A percentile compares a stretch with the other conserved stretches of the same genome.
These are phyloP conservation scores for Micromys minutus DNA, from an alignment of 2,113 vertebrate genomes.

Conservation along the genomic window DNA sequence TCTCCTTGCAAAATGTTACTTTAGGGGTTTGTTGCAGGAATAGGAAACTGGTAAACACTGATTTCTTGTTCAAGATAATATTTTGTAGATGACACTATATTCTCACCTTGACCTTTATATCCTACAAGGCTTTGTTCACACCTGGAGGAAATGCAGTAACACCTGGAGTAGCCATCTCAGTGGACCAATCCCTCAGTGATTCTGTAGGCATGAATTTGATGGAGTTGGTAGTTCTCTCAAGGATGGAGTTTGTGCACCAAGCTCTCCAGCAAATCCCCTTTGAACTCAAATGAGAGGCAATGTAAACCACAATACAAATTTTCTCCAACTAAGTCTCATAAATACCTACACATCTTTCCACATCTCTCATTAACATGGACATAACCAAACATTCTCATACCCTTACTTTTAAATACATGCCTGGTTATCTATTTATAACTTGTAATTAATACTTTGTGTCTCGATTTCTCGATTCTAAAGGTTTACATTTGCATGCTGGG, in stretches of 20 bases:
- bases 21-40: neutral
- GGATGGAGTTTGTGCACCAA: neutral
- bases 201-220: neutral
- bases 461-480: constrained; percentile 11
- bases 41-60: neutral
- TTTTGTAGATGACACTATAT: neutral
- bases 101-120: neutral
- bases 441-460: neutral
- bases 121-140: neutral
- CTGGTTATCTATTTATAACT: neutral
- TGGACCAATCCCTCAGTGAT: neutral
- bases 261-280: neutral
- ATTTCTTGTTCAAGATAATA: neutral
- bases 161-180: neutral
- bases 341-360: constrained; percentile 19
- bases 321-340: neutral
- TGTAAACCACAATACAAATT: neutral
- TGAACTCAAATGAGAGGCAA: constrained; percentile 6
- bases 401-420: neutral
- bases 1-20: neutral
- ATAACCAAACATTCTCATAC: neutral
- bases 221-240: neutral
- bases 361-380: neutral
- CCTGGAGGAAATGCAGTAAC: neutral
- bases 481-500: constrained; percentile 6